A percentile compares a stretch with the other conserved stretches of the same genome.
These are phyloP conservation scores for Balanococcus diminutus DNA, from an alignment of 2,888 invertebrate genomes.

Conservation along the genomic window DNA sequence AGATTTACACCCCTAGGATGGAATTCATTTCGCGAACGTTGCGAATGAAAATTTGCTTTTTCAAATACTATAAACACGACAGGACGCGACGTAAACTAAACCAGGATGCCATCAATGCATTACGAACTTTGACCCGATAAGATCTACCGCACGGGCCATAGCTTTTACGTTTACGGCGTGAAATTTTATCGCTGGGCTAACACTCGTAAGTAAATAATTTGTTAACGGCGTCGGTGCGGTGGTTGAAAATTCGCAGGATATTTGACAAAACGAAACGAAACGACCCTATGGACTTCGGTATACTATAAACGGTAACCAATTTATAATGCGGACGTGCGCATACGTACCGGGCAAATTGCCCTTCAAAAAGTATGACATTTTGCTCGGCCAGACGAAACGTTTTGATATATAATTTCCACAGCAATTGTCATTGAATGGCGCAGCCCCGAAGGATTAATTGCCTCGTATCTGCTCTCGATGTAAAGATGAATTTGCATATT, in stretches of 20 bases:
- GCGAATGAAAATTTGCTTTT: too few species aligned
- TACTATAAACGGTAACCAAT: not conserved
- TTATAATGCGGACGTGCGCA: not conserved
- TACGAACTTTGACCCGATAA: too few species aligned
- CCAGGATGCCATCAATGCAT: too few species aligned
- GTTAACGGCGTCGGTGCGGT: not conserved
- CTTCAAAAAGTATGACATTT: not conserved
- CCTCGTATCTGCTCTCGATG: not conserved
- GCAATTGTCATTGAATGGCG: not conserved
- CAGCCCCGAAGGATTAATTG: not conserved
- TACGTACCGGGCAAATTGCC: not conserved
- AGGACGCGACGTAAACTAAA: too few species aligned
- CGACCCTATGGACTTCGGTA: too few species aligned
- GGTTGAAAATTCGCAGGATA: not conserved
- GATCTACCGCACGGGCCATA: too few species aligned
- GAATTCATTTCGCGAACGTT: too few species aligned
- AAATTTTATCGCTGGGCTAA: not conserved
- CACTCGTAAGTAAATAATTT: not conserved
- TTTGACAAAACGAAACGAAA: too few species aligned
- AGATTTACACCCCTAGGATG: too few species aligned
- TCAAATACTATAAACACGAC: too few species aligned
- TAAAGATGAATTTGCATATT: not conserved
- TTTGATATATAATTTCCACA: not conserved
- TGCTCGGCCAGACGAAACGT: not conserved
- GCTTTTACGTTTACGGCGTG: not conserved